Evolutionary conservation across 2,797 vertebrate species (phyloP).

Genomic region (Melanotaenia pygmaea): DNA sequence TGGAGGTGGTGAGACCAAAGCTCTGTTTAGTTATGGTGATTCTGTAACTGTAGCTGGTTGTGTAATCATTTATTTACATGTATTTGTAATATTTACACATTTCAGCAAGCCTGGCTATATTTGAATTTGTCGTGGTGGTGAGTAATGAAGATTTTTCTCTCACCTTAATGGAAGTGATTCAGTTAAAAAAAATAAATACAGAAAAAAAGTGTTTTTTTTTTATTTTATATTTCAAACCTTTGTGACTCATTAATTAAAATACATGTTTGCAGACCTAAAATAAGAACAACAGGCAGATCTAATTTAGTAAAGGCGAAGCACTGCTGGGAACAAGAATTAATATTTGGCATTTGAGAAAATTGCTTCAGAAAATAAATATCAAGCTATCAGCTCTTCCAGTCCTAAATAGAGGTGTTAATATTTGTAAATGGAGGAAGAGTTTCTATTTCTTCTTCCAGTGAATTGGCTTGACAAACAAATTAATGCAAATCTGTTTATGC

Average conservation of each 20-base stretch:
- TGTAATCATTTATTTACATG: background rate
- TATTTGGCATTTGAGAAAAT: conserved; percentile 23
- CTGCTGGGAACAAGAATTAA: conserved; percentile 17
- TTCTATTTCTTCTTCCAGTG: conserved; percentile 35
- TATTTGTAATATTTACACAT: conserved; percentile 3
- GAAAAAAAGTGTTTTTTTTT: background rate
- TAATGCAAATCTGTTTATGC: conserved; percentile 25
- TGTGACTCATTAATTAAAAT: conserved; percentile 19
- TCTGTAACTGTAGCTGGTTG: background rate
- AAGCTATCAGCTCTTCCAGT: background rate
- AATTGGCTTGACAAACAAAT: conserved; percentile 15
- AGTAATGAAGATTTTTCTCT: background rate
- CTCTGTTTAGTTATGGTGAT: background rate
- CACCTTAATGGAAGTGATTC: background rate
- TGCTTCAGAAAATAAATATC: conserved; percentile 7
- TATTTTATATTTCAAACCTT: background rate
- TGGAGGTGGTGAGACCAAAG: background rate
- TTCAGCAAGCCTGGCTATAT: background rate
- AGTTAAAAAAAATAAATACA: background rate
- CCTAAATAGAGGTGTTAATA: background rate
- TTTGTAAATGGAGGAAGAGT: conserved; percentile 3
- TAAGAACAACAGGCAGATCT: conserved; percentile 4
- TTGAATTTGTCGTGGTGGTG: background rate
- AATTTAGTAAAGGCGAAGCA: conserved; percentile 1
- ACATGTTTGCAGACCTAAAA: conserved; percentile 9